Conservation (phyloP, 1,140 invertebrate genomes). For the Artemia franciscana region DNA sequence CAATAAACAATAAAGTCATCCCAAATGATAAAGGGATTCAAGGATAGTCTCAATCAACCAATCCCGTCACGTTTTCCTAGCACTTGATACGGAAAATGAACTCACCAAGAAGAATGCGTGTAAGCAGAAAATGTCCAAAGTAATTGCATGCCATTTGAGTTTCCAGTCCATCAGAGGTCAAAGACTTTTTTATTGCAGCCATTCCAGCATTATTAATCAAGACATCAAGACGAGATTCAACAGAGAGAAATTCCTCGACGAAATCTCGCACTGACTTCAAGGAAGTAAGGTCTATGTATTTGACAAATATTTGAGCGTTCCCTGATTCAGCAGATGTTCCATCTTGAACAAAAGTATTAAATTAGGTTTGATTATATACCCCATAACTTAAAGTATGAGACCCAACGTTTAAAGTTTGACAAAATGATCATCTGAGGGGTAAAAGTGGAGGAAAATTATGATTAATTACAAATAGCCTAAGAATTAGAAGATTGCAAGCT, state of each 20-base stretch:
- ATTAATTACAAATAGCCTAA: too few relatives aligned
- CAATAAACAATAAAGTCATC: too few relatives aligned
- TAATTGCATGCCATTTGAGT: background rate
- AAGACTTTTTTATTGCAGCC: background rate
- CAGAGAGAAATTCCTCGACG: constrained; percentile 34
- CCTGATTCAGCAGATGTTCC: constrained; percentile 31
- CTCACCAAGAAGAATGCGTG: background rate
- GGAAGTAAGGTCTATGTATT: constrained; percentile 41
- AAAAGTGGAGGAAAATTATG: too few relatives aligned
- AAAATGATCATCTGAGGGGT: too few relatives aligned
- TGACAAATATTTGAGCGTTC: constrained; percentile 32
- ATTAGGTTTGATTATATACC: too few relatives aligned
- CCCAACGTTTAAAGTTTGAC: too few relatives aligned
- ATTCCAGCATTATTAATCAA: constrained; percentile 51
- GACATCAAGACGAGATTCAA: constrained; percentile 42
- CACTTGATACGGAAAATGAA: background rate
- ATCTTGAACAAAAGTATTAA: constrained; percentile 18
- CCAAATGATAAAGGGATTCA: too few relatives aligned
- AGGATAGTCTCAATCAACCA: too few relatives aligned
- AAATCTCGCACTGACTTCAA: constrained; percentile 43
- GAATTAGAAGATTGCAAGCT: too few relatives aligned
- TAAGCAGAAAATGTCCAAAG: background rate
- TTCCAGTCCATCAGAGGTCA: background rate
- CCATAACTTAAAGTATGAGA: too few relatives aligned
- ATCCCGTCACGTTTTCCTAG: too few relatives aligned